Evolutionary conservation across 2,888 invertebrate species (phyloP).

Genomic region (Drosophila diplacantha): DNA sequence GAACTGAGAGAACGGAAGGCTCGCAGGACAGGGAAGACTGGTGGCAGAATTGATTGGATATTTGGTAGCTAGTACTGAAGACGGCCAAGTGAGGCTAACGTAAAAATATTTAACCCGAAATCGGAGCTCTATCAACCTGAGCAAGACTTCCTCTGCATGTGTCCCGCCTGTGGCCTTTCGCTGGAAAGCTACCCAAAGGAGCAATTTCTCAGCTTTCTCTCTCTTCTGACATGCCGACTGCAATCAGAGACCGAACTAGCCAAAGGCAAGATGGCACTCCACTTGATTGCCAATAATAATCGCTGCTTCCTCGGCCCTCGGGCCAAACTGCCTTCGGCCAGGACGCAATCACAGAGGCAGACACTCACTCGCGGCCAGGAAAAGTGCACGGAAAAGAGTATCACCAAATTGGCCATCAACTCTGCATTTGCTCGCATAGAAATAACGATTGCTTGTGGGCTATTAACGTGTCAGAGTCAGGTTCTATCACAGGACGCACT

Average conservation of each 20-base stretch:
- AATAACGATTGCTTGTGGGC: not conserved
- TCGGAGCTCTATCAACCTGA: constrained; percentile 16
- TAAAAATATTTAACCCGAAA: constrained; percentile 38
- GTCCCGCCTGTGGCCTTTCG: constrained; percentile 10
- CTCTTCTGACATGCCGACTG: constrained; percentile 25
- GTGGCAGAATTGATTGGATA: constrained; percentile 24
- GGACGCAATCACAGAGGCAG: constrained; percentile 25
- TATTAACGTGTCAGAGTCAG: not conserved
- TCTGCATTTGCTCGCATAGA: not conserved
- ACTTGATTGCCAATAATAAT: constrained; percentile 68
- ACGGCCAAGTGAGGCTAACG: constrained; percentile 14
- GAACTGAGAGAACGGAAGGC: constrained; percentile 39
- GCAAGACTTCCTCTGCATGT: constrained; percentile 5
- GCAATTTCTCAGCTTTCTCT: constrained; percentile 17
- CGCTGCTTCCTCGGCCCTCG: constrained; percentile 33
- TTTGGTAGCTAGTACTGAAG: constrained; percentile 11
- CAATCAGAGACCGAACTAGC: constrained; percentile 46
- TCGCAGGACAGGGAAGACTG: constrained; percentile 19
- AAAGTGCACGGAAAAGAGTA: constrained; percentile 7
- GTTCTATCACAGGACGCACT: not conserved
- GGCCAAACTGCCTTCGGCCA: constrained; percentile 28
- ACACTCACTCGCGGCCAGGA: not conserved
- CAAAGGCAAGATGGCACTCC: constrained; percentile 54
- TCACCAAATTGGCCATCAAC: constrained; percentile 7
- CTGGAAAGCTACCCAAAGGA: constrained; percentile 9